Evolutionary conservation across 2,888 invertebrate genomes (phyloP).

Genomic region (Halocaridina rubra): DNA sequence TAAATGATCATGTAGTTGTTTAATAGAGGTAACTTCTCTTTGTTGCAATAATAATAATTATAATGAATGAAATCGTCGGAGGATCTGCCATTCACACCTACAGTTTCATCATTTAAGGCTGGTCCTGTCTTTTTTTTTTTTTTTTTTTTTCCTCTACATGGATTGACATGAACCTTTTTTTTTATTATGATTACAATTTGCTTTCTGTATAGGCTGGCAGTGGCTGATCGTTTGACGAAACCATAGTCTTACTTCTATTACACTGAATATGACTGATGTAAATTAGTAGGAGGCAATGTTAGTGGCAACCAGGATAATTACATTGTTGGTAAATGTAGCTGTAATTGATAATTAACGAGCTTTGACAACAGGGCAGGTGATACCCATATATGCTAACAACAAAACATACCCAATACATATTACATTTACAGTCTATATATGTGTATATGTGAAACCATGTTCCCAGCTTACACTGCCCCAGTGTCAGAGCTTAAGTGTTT

Average conservation of each 20-base stretch:
- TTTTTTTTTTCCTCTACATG: too few relatives aligned
- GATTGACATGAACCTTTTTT: slow-evolving; percentile 48
- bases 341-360: slow-evolving; percentile 49
- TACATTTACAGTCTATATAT: slow-evolving; percentile 37
- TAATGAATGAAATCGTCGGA: too few relatives aligned
- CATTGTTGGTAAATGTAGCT: slow-evolving; percentile 59
- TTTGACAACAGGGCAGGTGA: slow-evolving; percentile 48
- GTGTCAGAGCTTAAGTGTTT: slow-evolving; percentile 56
- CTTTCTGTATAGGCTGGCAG: slow-evolving; percentile 32
- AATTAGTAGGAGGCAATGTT: slow-evolving; percentile 60
- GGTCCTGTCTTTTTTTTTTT: slow-evolving; percentile 47
- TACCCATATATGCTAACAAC: background rate
- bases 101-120: slow-evolving; percentile 29
- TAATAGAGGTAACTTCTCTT: slow-evolving; percentile 56
- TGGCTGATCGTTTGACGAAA: slow-evolving; percentile 53
- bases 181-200: too few relatives aligned
- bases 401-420: slow-evolving; percentile 37
- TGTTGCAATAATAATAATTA: slow-evolving; percentile 57
- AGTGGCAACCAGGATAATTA: slow-evolving; percentile 59
- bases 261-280: slow-evolving; percentile 59
- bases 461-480: slow-evolving; percentile 48
- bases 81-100: slow-evolving; percentile 41
- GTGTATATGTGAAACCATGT: background rate
- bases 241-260: too few relatives aligned
- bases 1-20: slow-evolving; percentile 55